Evolutionary conservation across 2,888 invertebrate species (phyloP).

Genomic region (Lasioglossum vierecki): DNA sequence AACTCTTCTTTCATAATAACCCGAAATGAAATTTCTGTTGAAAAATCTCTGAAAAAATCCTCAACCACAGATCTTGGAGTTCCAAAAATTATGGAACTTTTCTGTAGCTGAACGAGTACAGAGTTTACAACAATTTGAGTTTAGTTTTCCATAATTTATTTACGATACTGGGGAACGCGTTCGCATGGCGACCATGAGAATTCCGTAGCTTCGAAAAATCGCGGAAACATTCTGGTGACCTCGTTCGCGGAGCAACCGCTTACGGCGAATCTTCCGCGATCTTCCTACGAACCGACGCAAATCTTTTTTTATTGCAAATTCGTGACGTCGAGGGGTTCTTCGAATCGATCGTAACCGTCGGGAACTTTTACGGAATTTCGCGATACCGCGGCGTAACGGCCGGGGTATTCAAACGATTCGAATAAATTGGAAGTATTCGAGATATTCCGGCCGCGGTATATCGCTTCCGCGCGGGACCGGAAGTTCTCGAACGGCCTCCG

Average conservation of each 20-base stretch:
- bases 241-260: background rate
- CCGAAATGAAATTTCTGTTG: too few relatives aligned
- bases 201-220: slow-evolving; percentile 1
- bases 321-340: background rate
- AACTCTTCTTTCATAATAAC: too few relatives aligned
- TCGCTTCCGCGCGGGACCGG: slow-evolving; percentile 16
- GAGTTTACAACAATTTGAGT: background rate
- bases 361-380: slow-evolving; percentile 28
- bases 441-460: slow-evolving; percentile 26
- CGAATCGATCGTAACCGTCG: slow-evolving; percentile 10
- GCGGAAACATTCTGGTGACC: slow-evolving; percentile 3
- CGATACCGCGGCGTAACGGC: slow-evolving; percentile 24
- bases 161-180: background rate
- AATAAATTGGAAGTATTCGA: slow-evolving; percentile 51
- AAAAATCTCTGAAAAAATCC: too few relatives aligned
- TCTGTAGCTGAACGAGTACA: background rate
- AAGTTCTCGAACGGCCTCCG: background rate
- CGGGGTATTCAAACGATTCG: slow-evolving; percentile 43
- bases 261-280: background rate
- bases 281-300: slow-evolving; percentile 6
- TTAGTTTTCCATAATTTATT: background rate
- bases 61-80: too few relatives aligned
- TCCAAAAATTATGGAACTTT: background rate
- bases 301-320: slow-evolving; percentile 29
- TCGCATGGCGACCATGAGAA: background rate